Base-by-base conservation (phyloP, 2,888 invertebrate species). In the Lutraria lutraria region DNA sequence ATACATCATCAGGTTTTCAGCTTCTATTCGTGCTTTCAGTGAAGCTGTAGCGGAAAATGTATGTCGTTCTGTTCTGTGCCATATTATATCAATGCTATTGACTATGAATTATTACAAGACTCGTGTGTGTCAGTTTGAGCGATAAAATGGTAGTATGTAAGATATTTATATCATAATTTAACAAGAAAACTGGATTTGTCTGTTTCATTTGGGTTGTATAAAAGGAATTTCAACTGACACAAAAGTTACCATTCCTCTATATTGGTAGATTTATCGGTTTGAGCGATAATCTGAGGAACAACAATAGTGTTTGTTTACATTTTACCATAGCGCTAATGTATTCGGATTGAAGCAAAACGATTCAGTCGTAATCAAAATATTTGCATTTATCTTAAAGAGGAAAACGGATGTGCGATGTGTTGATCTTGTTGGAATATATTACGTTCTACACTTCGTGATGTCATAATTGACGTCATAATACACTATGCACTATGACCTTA, bases 401-500 rank as follows among this genome's bases (percentile, higher is more conserved):
- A 68, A 25, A 25, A 25, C 25, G 31, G 12, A 2, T 15, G 31
- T 34, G 76, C 19, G 31, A 31, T 34, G 76, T 31, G 34, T 76
- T 34, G 34, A 13, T 19, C 1, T 2, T 19, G 8, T 76, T 16
- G 76, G 34, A 76, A 31, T 76, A 76, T 16, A 31, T 34, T 15
- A 76, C 76, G 34, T 19, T 0, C 29, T 34, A 31, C 34, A 8
- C 31, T 25, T 19, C 19, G 34, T 76, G 76, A 76, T 34, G 76
- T 76, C 76, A 76, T 76, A 76, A 76, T 25, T 76, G 76, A 76
- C 25, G 76, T 76, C 76, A 76, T 31, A 76, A 76, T 25, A 76
- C 76, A 76, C 76, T 76, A 76, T 76, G 76, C 76, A 76, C 76
- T 76, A 76, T 76, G 76, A 76, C 21, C 76, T 76, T 76, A 34